These are phyloP conservation scores for Athene noctua DNA, from an alignment of 2,113 vertebrate genomes.

Conservation along the genomic window DNA sequence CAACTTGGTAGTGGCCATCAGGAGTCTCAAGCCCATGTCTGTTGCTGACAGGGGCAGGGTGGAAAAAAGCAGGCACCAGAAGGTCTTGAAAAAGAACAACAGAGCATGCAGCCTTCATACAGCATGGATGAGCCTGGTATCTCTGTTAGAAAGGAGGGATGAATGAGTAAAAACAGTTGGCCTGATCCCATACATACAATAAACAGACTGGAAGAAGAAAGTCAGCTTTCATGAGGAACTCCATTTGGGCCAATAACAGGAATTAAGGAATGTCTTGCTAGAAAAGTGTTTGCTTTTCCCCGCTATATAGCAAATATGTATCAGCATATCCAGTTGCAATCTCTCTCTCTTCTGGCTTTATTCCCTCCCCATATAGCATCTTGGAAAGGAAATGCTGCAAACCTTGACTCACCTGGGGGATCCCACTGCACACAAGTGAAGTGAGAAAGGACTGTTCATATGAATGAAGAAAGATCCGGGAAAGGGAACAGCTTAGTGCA, in stretches of 20 bases:
- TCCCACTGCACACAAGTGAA: background rate
- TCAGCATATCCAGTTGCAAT: background rate
- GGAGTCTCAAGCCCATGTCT: background rate
- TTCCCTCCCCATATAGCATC: background rate
- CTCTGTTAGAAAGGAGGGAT: background rate
- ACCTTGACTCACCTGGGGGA: background rate
- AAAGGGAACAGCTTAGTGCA: background rate
- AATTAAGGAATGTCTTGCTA: background rate
- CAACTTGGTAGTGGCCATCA: background rate
- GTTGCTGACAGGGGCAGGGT: background rate
- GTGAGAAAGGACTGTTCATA: background rate
- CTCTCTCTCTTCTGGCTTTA: background rate
- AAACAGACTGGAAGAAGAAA: background rate
- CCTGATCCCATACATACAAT: fast-evolving
- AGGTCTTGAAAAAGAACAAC: background rate
- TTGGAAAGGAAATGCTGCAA: background rate
- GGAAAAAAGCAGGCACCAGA: background rate
- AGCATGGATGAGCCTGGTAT: too few relatives aligned
- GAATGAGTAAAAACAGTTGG: background rate
- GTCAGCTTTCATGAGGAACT: background rate
- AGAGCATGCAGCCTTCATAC: background rate
- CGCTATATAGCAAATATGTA: background rate
- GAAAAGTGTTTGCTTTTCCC: background rate
- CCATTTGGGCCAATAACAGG: background rate
- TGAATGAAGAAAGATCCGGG: background rate